These are phyloP conservation scores for Cephalopachus bancanus DNA, from an alignment of 2,797 vertebrate species.

Conservation along the genomic window DNA sequence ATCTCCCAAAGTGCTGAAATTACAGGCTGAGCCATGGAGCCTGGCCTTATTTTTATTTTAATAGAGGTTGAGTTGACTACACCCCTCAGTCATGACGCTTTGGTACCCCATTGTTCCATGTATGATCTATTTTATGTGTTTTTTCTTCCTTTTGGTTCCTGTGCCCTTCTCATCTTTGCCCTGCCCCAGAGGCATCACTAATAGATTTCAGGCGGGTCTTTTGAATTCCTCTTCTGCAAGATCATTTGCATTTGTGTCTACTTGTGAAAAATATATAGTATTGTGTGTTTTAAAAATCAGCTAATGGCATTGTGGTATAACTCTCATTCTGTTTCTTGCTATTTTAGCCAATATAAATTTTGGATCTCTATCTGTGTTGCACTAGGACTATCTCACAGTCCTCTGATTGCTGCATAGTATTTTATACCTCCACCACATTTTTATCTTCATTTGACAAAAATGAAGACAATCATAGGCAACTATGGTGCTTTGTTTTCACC, in stretches of 20 bases:
- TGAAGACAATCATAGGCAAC: not conserved
- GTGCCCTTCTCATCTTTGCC: no score
- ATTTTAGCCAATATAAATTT: not conserved
- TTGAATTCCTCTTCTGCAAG: not conserved
- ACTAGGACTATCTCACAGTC: not conserved
- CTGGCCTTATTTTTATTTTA: slow-evolving; percentile 5
- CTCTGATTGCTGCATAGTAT: not conserved
- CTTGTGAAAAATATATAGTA: not conserved
- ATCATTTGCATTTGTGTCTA: not conserved
- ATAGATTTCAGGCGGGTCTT: not conserved
- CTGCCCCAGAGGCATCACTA: not conserved
- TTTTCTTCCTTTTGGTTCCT: not conserved
- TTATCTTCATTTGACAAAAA: not conserved
- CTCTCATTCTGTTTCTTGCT: not conserved
- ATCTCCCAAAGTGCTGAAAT: no score
- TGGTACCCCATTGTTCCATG: not conserved
- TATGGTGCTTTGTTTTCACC: not conserved
- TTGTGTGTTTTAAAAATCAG: not conserved
- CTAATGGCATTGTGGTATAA: not conserved
- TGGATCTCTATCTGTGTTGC: not conserved
- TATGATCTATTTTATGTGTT: not conserved
- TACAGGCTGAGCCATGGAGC: no score
- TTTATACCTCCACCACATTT: slow-evolving; percentile 27
- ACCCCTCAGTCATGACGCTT: not conserved
- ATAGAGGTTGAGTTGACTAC: not conserved